phyloP scores from a whole-genome alignment of 2,888 invertebrate genomes.

The Melanchra persicariae region DNA sequence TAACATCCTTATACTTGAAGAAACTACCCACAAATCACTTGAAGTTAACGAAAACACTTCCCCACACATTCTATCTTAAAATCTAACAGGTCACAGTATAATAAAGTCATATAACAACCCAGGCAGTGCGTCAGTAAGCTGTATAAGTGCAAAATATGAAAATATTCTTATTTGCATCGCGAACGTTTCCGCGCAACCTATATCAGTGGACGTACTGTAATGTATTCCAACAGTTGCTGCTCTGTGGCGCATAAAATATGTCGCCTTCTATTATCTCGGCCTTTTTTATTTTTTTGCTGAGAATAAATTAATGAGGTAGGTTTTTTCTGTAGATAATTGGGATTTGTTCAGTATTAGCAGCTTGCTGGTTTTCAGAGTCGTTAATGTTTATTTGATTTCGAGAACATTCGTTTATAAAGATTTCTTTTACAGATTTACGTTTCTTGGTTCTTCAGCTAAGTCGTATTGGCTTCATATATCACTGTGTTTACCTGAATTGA shows the following conservation, averaged over 20 bases:
- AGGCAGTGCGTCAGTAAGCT: slow-evolving; percentile 37
- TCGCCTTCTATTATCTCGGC: slow-evolving; percentile 57
- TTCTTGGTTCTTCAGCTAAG: neutral
- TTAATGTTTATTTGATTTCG: slow-evolving; percentile 26
- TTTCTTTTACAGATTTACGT: neutral
- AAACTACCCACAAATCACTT: slow-evolving; percentile 48
- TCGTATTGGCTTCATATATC: neutral
- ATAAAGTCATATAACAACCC: slow-evolving; percentile 58
- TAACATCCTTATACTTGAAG: neutral
- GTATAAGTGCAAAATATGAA: slow-evolving; percentile 64
- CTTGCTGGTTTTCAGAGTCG: neutral
- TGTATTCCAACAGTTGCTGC: slow-evolving; percentile 58
- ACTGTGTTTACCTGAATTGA: neutral
- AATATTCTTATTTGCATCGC: slow-evolving; percentile 64
- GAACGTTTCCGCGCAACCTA: slow-evolving; percentile 59
- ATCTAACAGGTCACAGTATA: slow-evolving; percentile 57
- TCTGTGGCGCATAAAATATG: slow-evolving; percentile 58
- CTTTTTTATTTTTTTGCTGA: slow-evolving; percentile 48
- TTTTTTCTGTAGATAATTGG: slow-evolving; percentile 56
- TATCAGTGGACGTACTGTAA: slow-evolving; percentile 65
- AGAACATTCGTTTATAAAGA: slow-evolving; percentile 10
- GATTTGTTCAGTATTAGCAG: slow-evolving; percentile 41
- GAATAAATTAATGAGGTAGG: slow-evolving; percentile 49
- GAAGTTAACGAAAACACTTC: slow-evolving; percentile 42
- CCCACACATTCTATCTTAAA: slow-evolving; percentile 46